Base-by-base conservation (phyloP, 1,140 invertebrate genomes). In the Hylyphantes graminicola region DNA sequence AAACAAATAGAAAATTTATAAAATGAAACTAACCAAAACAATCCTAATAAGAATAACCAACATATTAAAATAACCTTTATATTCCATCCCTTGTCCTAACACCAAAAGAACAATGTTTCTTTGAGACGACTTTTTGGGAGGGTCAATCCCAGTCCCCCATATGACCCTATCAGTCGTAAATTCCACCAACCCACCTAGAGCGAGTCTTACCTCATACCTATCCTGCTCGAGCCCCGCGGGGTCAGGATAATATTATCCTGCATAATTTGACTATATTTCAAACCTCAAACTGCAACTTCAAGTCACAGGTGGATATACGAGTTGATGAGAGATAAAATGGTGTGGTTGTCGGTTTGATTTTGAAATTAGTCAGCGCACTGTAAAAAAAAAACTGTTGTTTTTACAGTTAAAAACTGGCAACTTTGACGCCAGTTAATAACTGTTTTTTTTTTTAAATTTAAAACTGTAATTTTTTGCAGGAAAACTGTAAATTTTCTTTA, bases 221-320 rank as follows among this genome's bases (percentile, higher is more conserved):
- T 67, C 35, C 63, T 53, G 9, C 65, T 50, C 8, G 50, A n/a
- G 63, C 64, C 75, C 75, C 53, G 9, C 6, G 17, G 67, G 75
- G 75, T 78, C 75, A 78, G 63, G 75, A 65, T 78, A 78, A 78
- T 78, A 78, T 78, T 64, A 63, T 53, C 51, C 63, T 15, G 75
- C 63, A 78, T 78, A 78, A 78, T 78, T 67, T 78, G n/a, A 78
- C 75, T 78, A 78, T 78, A 78, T 78, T 78, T 78, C 75, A 64
- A 67, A 78, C 72, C 21, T 35, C 72, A 19, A 35, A 75, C 11
- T 50, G 73, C 0, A 48, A 19, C 12, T 61, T 75, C n/a, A 76
- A 76, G 11, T 61, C 74, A 64, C 48, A 63, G 35, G 54, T 76
- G 57, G 13, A 13, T 57, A 57, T 13, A 76, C n/a, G 51, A 51